Percentiles rank a stretch among this genome's conserved stretches.
Evolutionary conservation across 1,140 invertebrate species (phyloP).

Genomic region (Aphelenchoides besseyi): DNA sequence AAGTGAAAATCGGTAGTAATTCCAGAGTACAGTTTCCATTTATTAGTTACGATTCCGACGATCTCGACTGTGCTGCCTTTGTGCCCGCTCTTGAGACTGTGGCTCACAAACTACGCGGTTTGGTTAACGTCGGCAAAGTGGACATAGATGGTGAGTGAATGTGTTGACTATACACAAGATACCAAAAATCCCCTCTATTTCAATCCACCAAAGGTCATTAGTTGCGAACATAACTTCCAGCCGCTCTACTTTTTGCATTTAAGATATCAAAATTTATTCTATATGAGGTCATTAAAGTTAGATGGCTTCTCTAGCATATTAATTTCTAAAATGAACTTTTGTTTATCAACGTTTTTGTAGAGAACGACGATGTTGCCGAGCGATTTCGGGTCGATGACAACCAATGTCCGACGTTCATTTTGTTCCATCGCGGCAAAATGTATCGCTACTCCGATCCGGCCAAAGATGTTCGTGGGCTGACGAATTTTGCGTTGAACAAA

Average conservation of each 20-base stretch:
- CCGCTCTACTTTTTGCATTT: no score
- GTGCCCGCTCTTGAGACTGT: conserved; percentile 60
- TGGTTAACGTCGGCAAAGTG: conserved; percentile 61
- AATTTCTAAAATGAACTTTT: not conserved
- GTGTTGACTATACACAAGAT: no score
- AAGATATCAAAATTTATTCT: no score
- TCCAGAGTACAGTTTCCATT: not conserved
- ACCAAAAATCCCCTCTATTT: not conserved
- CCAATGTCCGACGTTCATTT: conserved; percentile 60
- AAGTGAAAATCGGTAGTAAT: conserved; percentile 30
- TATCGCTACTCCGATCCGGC: conserved; percentile 61
- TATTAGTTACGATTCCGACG: conserved; percentile 59
- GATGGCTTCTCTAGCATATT: not conserved
- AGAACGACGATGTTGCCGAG: conserved; percentile 59
- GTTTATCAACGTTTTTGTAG: not conserved
- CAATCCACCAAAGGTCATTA: no score
- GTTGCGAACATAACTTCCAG: no score
- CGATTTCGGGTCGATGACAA: conserved; percentile 57
- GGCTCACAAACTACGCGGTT: conserved; percentile 60
- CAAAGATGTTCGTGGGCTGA: conserved; percentile 54
- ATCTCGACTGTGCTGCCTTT: conserved; percentile 59
- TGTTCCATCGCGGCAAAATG: conserved; percentile 63
- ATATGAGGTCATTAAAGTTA: not conserved
- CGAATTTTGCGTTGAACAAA: conserved; percentile 59
- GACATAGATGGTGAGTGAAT: conserved; percentile 35